A percentile compares a stretch with the other conserved stretches of the same genome.
phyloP scores from a whole-genome alignment of 1,140 invertebrate genomes.

The Drosophila suzukii region DNA sequence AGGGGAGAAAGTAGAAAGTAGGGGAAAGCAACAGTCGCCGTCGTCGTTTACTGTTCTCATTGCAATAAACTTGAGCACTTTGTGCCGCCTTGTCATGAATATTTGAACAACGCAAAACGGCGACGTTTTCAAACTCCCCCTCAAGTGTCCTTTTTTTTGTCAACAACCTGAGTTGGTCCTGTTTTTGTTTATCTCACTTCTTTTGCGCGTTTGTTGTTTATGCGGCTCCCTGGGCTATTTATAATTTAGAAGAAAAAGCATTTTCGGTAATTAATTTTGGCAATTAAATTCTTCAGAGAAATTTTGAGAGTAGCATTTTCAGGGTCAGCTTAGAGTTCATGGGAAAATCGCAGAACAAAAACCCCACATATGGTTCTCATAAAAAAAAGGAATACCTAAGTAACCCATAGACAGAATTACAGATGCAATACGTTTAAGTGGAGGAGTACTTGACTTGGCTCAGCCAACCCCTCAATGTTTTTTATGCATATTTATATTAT shows the following conservation, averaged over 20 bases:
- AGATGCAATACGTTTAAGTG: constrained; percentile 20
- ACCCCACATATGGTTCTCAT: constrained; percentile 12
- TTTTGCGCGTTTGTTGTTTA: constrained; percentile 18
- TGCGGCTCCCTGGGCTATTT: constrained; percentile 44
- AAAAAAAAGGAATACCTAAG: neutral
- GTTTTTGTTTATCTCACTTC: constrained; percentile 20
- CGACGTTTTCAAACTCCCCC: constrained; percentile 39
- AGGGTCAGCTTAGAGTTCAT: constrained; percentile 8
- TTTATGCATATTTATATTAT: constrained; percentile 10
- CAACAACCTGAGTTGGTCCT: constrained; percentile 52
- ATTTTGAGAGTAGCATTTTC: constrained; percentile 27
- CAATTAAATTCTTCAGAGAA: constrained; percentile 39
- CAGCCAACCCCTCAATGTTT: neutral
- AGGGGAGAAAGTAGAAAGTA: neutral
- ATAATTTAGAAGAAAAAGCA: constrained; percentile 57
- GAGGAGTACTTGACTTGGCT: constrained; percentile 1
- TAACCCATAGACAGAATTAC: constrained; percentile 16
- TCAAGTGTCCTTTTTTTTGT: constrained; percentile 29
- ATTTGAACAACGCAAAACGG: constrained; percentile 78
- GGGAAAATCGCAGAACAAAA: constrained; percentile 1
- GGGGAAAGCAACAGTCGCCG: constrained; percentile 40
- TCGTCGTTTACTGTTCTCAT: constrained; percentile 69
- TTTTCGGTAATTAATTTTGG: constrained; percentile 70
- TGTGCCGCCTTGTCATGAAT: constrained; percentile 77
- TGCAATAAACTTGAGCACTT: constrained; percentile 81